These are phyloP conservation scores for Rhynchopsitta pachyrhyncha DNA, from an alignment of 2,113 vertebrate genomes.

Conservation along the genomic window DNA sequence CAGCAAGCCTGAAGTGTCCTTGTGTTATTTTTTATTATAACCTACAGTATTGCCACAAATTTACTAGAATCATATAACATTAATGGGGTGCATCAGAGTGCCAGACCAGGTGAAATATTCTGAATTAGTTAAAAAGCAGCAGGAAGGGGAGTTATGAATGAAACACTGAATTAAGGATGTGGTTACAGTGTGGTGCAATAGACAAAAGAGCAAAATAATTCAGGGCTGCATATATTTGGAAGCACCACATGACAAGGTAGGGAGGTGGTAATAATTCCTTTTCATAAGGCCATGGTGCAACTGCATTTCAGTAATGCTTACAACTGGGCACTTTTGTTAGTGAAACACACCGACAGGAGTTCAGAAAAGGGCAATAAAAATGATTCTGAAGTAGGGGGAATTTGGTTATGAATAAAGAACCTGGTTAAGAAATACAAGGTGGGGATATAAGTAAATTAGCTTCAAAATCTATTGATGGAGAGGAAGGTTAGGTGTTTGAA, in stretches of 20 bases:
- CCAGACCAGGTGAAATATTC: not conserved
- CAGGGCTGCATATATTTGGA: not conserved
- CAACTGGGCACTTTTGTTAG: not conserved
- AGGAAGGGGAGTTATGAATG: not conserved
- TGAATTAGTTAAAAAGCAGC: not conserved
- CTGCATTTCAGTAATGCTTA: not conserved
- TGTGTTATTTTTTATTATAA: not conserved
- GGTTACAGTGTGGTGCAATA: not conserved
- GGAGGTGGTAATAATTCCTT: not conserved
- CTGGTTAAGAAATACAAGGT: rapidly evolving
- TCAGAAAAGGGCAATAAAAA: not conserved
- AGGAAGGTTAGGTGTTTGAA: not conserved
- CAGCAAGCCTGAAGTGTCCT: not conserved
- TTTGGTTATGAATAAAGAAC: not conserved
- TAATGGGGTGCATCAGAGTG: not conserved
- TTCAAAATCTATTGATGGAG: not conserved
- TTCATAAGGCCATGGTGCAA: not conserved
- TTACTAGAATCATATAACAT: not conserved
- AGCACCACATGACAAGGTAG: not conserved
- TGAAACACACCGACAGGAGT: not conserved
- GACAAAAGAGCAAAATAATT: not conserved
- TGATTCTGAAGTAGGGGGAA: not conserved
- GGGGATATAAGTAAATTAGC: not conserved
- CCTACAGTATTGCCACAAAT: not conserved
- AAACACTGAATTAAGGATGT: not conserved